Percentiles rank a stretch among this genome's conserved stretches.
Conservation (phyloP, 37 sponge, comb jelly and placozoan species). For the Bolinopsis microptera region DNA sequence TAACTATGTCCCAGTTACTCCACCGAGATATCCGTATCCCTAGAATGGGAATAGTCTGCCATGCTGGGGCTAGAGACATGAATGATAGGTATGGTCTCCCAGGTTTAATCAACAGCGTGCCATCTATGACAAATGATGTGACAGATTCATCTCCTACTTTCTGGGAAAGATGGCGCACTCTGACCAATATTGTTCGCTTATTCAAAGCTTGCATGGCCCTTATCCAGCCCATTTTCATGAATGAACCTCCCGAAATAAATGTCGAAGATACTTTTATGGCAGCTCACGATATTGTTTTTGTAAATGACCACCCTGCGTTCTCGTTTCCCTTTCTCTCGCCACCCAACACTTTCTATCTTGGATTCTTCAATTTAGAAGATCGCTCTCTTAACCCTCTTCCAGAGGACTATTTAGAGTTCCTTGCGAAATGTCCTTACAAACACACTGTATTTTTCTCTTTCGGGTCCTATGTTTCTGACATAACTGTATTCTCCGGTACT, state of each 20-base stretch:
- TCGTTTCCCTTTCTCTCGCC: conserved; percentile 19
- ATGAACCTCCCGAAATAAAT: not conserved
- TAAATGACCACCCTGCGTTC: conserved; percentile 22
- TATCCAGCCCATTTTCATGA: not conserved
- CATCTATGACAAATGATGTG: not conserved
- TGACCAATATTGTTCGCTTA: not conserved
- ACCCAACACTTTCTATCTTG: conserved; percentile 34
- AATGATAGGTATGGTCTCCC: not conserved
- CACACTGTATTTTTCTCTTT: not conserved
- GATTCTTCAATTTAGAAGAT: not conserved
- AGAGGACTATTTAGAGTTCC: not conserved
- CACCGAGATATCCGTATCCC: not conserved
- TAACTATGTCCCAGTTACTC: not conserved
- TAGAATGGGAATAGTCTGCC: not conserved
- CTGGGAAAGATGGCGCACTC: not conserved
- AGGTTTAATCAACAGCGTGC: not conserved
- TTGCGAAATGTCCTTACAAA: conserved; percentile 10
- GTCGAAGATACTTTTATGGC: not conserved
- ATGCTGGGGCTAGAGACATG: not conserved
- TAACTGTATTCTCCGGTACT: not conserved
- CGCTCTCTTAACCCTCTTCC: not conserved
- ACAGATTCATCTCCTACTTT: not conserved
- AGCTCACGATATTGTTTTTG: not conserved
- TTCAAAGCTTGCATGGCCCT: not conserved
- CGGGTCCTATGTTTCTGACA: not conserved